Evolutionary conservation across 2,888 invertebrate genomes (phyloP).

Genomic region (Arctia plantaginis): DNA sequence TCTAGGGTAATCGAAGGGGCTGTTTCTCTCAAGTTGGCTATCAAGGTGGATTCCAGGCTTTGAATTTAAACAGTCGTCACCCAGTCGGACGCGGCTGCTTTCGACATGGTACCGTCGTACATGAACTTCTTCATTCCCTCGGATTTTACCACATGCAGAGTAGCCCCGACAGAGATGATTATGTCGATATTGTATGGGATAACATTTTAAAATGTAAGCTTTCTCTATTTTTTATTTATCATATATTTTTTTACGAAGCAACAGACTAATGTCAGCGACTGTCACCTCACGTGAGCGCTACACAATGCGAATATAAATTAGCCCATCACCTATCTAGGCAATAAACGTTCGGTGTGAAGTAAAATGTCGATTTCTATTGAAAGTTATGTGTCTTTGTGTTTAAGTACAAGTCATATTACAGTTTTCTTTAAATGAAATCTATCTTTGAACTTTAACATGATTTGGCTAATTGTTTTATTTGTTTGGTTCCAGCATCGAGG

Average conservation of each 20-base stretch:
- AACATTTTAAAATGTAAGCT: slow-evolving; percentile 88
- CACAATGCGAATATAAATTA: slow-evolving; percentile 62
- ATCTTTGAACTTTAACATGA: not conserved
- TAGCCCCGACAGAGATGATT: slow-evolving; percentile 91
- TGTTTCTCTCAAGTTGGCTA: slow-evolving; percentile 84
- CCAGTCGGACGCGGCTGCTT: slow-evolving; percentile 87
- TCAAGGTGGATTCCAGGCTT: slow-evolving; percentile 82
- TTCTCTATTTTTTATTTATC: slow-evolving; percentile 1
- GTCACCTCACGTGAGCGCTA: slow-evolving; percentile 39
- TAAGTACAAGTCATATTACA: slow-evolving; percentile 28
- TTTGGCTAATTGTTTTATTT: slow-evolving; percentile 26
- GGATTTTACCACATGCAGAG: slow-evolving; percentile 95
- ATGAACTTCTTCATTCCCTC: slow-evolving; percentile 92
- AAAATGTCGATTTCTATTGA: slow-evolving; percentile 48
- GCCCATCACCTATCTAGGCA: slow-evolving; percentile 40
- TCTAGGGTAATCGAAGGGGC: slow-evolving; percentile 77
- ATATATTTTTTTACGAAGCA: not conserved
- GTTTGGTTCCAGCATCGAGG: slow-evolving; percentile 71
- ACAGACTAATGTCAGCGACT: slow-evolving; percentile 26
- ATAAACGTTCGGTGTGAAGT: slow-evolving; percentile 41
- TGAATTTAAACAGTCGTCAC: slow-evolving; percentile 86
- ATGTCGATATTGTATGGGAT: slow-evolving; percentile 90
- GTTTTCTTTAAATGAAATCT: not conserved
- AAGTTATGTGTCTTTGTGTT: slow-evolving; percentile 41
- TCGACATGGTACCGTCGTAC: slow-evolving; percentile 89